Conservation (phyloP, 2,113 vertebrate species). For the Ctenodactylus gundi region DNA sequence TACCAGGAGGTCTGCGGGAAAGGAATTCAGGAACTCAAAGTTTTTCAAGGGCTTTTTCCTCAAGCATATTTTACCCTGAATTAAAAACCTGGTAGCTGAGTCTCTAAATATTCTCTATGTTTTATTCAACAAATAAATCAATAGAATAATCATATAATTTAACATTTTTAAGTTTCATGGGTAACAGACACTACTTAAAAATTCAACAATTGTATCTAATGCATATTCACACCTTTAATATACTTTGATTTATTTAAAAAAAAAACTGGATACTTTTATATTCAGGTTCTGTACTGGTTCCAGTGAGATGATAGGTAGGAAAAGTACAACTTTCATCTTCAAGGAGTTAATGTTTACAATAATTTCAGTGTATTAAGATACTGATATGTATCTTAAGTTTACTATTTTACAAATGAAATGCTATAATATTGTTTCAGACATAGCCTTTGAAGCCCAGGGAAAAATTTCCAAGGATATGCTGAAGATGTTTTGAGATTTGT, state of each 20-base stretch:
- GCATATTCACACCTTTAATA: neutral
- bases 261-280: neutral
- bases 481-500: neutral
- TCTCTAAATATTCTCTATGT: neutral
- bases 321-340: neutral
- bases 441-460: neutral
- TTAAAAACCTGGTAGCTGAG: neutral
- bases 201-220: neutral
- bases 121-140: neutral
- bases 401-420: neutral
- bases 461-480: neutral
- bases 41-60: neutral
- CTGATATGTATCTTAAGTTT: neutral
- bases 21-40: neutral
- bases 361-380: neutral
- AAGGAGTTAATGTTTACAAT: neutral
- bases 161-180: neutral
- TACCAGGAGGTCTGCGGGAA: neutral
- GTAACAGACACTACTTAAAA: neutral
- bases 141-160: neutral
- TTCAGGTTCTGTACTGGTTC: neutral
- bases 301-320: neutral
- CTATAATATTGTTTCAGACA: neutral
- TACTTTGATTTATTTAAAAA: neutral
- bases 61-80: neutral